Evolutionary conservation across 1,140 invertebrate genomes (phyloP), one percentile per base, ranked within the genome.

Genomic region (honey bee (Apis mellifera)): DNA sequence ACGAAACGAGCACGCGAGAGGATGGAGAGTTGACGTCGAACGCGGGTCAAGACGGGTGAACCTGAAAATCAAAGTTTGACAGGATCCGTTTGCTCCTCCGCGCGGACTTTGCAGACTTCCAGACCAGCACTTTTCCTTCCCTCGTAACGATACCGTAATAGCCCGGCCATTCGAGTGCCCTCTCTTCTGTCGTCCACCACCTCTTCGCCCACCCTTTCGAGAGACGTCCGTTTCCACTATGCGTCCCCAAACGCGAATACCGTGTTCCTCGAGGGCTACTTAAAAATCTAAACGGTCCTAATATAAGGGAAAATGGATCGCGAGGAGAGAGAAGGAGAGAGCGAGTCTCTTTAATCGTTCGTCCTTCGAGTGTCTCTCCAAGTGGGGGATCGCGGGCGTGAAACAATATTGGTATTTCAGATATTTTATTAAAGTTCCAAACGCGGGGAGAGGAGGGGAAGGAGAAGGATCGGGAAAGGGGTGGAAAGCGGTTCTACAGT

Each of bases 361-460:
- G 48, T 48, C 26, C 57, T 26, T 64, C 23, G 55, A 78, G 78
- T 84, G 90, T 91, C 86, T 42, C 32, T 42, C 32, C 4, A 5
- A 89, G 84, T 86, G 75, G 69, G 69, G 62, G 65, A 72, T 60
- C 74, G 64, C 64, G 54, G 74, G 89, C 89, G 85, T 83, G 86
- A 92, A 90, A 92, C 91, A 93, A 92, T 92, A 93, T 92, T 90
- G 92, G 91, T 91, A 93, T 93, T 93, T 92, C 90, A 91, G 88
- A 93, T 93, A 93, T 93, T 93, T 93, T 93, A 93, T 93, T 92
- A 92, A 93, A 93, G 88, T 93, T 92, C 89, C 87, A 78, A 84
- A 90, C 82, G 88, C 86, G 83, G 75, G 55, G 70, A 50, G 74
- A 69, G 66, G 17, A 82, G 77, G 5, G 9, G 9, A 54, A 59